Conservation (phyloP, 1,140 invertebrate genomes). For the Brachionus calyciflorus region DNA sequence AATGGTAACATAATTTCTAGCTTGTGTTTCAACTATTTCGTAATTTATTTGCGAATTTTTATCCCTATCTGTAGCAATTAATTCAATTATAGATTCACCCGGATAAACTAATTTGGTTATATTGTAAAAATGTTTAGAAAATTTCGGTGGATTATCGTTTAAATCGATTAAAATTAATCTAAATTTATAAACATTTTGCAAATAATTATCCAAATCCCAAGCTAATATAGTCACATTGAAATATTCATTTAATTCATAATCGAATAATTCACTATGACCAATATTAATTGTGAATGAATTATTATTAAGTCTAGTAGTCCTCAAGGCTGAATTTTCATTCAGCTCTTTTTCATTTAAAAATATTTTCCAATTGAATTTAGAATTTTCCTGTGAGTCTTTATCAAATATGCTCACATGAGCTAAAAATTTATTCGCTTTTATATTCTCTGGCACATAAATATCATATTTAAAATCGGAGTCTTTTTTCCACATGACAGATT, state of each 20-base stretch:
- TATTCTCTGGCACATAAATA: background rate
- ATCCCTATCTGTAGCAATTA: background rate
- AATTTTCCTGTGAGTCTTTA: constrained; percentile 12
- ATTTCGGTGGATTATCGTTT: constrained; percentile 16
- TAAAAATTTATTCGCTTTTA: constrained; percentile 11
- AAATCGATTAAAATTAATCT: background rate
- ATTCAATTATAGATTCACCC: background rate
- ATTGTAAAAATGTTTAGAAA: background rate
- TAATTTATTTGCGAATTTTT: background rate
- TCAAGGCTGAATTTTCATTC: background rate
- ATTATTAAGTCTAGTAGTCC: background rate
- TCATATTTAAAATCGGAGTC: background rate
- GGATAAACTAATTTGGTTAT: background rate
- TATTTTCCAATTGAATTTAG: constrained; percentile 22
- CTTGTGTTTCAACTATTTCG: background rate
- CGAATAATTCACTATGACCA: background rate
- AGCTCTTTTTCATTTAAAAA: background rate
- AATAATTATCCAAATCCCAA: background rate
- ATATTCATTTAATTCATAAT: constrained; percentile 24
- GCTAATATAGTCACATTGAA: constrained; percentile 30
- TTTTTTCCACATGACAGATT: background rate
- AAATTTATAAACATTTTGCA: background rate
- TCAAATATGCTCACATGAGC: constrained; percentile 45
- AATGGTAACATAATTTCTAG: background rate
- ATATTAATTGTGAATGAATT: constrained; percentile 43